Conservation (phyloP, 2,888 invertebrate species). For the Leptinotarsa peninsularis region DNA sequence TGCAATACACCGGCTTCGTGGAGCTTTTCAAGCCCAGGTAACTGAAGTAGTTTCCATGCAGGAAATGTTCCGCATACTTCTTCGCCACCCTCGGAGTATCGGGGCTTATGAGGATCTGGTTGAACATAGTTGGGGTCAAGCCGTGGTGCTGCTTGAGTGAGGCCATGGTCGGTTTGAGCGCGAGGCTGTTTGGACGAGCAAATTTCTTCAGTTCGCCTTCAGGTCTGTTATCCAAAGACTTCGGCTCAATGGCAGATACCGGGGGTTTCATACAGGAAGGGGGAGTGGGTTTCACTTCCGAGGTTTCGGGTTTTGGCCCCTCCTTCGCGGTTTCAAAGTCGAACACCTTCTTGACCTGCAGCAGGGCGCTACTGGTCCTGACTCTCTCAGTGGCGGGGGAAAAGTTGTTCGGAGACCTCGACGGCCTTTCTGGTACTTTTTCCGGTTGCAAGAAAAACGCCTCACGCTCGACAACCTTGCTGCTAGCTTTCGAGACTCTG, state of each 20-base stretch:
- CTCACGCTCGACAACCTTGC: not conserved
- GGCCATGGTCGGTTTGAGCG: constrained; percentile 86
- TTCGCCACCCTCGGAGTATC: constrained; percentile 92
- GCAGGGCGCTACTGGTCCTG: constrained; percentile 15
- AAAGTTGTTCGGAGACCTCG: constrained; percentile 25
- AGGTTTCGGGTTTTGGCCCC: constrained; percentile 27
- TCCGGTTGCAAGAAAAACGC: constrained; percentile 35
- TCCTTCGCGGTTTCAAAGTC: constrained; percentile 27
- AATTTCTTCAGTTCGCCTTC: constrained; percentile 72
- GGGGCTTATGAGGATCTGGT: constrained; percentile 87
- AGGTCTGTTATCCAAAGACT: constrained; percentile 34
- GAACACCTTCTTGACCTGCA: constrained; percentile 23
- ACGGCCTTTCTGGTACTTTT: constrained; percentile 26
- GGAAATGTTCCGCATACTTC: constrained; percentile 87
- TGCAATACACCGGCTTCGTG: constrained; percentile 92
- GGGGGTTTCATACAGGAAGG: constrained; percentile 15
- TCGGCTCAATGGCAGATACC: not conserved
- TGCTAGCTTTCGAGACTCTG: constrained; percentile 7
- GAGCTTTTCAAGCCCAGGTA: constrained; percentile 92
- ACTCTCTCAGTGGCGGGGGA: not conserved
- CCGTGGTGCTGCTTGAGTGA: constrained; percentile 85
- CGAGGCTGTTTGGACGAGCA: constrained; percentile 83
- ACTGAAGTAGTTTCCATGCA: constrained; percentile 93
- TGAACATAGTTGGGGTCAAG: constrained; percentile 84
- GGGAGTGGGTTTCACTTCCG: constrained; percentile 15